Percentiles rank a stretch among this genome's conserved stretches.
Conservation (phyloP, 35 echinoderm and acorn worm genomes). For the Heliocidaris erythrogramma region DNA sequence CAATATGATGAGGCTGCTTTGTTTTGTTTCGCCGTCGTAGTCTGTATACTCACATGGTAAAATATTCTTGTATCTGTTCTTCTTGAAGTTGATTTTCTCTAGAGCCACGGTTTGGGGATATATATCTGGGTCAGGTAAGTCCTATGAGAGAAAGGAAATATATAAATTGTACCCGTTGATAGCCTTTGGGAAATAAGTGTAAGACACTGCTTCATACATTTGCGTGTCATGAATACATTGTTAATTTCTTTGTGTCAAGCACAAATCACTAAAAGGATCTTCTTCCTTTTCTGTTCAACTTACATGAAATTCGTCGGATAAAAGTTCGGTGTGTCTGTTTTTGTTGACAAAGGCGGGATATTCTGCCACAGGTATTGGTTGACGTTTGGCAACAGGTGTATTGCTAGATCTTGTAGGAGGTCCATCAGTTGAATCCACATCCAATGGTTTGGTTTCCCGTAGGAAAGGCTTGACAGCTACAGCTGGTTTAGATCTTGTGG, state of each 20-base stretch:
- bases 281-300: neutral
- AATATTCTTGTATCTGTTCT: slow-evolving; percentile 26
- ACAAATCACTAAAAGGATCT: neutral
- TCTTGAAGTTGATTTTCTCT: slow-evolving; percentile 1
- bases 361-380: neutral
- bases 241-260: neutral
- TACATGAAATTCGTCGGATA: neutral
- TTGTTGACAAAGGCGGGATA: neutral
- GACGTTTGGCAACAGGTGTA: neutral
- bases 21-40: neutral
- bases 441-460: neutral
- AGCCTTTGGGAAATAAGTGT: neutral
- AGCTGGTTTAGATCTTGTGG: neutral
- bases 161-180: too few species aligned
- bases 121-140: neutral
- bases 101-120: neutral
- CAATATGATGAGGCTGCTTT: too few species aligned
- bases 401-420: neutral
- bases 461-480: neutral
- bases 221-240: neutral
- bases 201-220: neutral
- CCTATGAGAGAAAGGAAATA: neutral
- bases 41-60: slow-evolving; percentile 12
- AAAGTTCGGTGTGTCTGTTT: neutral
- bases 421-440: neutral